Percentiles rank a stretch among this genome's conserved stretches.
Conservation (phyloP, 1,140 invertebrate species). For the Drosophila murphyi region DNA sequence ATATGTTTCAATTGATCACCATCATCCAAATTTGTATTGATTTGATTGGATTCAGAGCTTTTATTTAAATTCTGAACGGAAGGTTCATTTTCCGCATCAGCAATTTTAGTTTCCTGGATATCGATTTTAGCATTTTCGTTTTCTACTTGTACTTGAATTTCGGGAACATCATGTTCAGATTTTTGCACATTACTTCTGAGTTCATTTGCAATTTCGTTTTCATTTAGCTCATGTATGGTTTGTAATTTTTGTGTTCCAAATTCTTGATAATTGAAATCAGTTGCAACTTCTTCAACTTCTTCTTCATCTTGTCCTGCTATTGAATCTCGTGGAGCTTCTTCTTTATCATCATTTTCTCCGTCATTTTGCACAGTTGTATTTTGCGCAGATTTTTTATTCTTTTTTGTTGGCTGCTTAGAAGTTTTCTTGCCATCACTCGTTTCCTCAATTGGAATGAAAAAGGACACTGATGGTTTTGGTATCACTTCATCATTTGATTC, state of each 20-base stretch:
- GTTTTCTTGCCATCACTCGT: slow-evolving; percentile 54
- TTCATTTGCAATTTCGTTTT: slow-evolving; percentile 45
- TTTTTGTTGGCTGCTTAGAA: slow-evolving; percentile 18
- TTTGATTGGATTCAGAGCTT: background rate
- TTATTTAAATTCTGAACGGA: background rate
- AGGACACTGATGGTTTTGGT: slow-evolving; percentile 52
- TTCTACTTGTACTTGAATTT: background rate
- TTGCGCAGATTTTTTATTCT: too few relatives aligned
- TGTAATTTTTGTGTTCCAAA: slow-evolving; percentile 47
- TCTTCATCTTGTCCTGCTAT: slow-evolving; percentile 20
- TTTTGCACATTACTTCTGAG: background rate
- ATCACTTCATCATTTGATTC: slow-evolving; percentile 12
- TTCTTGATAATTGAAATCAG: slow-evolving; percentile 46
- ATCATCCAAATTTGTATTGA: background rate
- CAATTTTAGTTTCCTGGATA: background rate
- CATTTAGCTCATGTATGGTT: slow-evolving; percentile 67
- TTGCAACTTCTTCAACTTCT: slow-evolving; percentile 24
- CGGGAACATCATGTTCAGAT: background rate
- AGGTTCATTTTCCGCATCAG: background rate
- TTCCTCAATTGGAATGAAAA: slow-evolving; percentile 63
- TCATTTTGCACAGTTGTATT: background rate
- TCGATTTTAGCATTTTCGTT: background rate
- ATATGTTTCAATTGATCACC: slow-evolving; percentile 12
- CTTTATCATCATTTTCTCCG: background rate
- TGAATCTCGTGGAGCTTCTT: background rate